Evolutionary conservation across 2,888 invertebrate genomes (phyloP).

Genomic region (Agonopterix arenella): DNA sequence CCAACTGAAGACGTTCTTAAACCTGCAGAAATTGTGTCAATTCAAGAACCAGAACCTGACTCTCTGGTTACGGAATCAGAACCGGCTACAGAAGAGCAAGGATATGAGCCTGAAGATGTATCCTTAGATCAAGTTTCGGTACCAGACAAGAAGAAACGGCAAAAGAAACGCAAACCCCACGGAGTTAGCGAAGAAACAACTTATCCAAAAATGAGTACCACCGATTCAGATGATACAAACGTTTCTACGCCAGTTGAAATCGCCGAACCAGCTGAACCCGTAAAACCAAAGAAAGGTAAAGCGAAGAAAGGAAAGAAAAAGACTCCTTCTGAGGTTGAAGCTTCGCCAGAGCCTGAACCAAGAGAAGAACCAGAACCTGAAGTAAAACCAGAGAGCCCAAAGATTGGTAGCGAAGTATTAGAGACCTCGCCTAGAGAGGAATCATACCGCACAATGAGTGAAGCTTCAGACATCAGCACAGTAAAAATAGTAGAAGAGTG

Average conservation of each 20-base stretch:
- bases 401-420: conserved; percentile 57
- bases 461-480: conserved; percentile 74
- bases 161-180: conserved; percentile 55
- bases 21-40: conserved; percentile 39
- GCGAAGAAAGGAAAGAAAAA: conserved; percentile 72
- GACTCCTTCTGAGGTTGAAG: conserved; percentile 30
- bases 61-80: conserved; percentile 65
- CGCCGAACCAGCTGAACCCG: conserved; percentile 29
- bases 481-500: conserved; percentile 83
- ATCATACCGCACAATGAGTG: conserved; percentile 77
- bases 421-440: conserved; percentile 75
- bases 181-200: conserved; percentile 56
- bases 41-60: conserved; percentile 41
- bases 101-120: conserved; percentile 85
- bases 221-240: conserved; percentile 56
- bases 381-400: conserved; percentile 55
- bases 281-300: conserved; percentile 64
- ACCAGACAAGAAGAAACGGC: conserved; percentile 69
- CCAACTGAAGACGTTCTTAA: conserved; percentile 37
- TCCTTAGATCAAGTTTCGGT: conserved; percentile 53
- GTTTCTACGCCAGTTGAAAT: conserved; percentile 41
- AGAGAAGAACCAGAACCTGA: conserved; percentile 20
- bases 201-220: conserved; percentile 54
- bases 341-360: conserved; percentile 20
- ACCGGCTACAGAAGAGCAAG: conserved; percentile 72